Base-by-base conservation (phyloP, 2,113 vertebrate genomes). In the Phalacrocorax pelagicus region DNA sequence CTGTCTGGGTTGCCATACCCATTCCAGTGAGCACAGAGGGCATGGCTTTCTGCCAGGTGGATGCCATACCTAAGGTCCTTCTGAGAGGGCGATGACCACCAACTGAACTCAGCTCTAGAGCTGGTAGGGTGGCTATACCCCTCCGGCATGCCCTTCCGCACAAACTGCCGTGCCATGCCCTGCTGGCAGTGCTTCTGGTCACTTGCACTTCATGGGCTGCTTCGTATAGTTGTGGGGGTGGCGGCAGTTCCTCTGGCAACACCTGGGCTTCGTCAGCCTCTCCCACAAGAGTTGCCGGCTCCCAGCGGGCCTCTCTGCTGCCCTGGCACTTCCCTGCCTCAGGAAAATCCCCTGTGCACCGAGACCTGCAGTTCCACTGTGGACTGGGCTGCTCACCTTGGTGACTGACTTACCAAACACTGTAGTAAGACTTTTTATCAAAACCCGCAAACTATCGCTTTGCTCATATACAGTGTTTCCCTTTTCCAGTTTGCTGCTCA, bases 271-370 rank as follows among this genome's bases (percentile, higher is more conserved):
- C 3, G 2, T 14, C n/a, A 42, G 21, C 3, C 19, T 15, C 40
- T 55, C 27, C 54, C 2, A 2, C 4, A 3, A 85, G 12, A 40
- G 40, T 23, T 4, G 10, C 22, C 4, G 7, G 30, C 67, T 49
- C 19, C 4, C 0, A 20, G 17, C 2, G 1, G 30, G 26, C 54
- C 16, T 47, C 36, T 30, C 74, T 5, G 0, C 21, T 58, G 20
- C 20, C 55, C 32, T 32, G 20, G 23, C 2, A 10, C 36, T 47
- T 46, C 15, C 34, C 49, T 58, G 22, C 22, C n/a, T 21, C n/a
- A 26, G 44, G 30, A 75, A 75, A 75, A 52, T 5, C 7, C 12
- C 8, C 29, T 21, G 3, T 34, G 29, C 0, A 2, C 18, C 11
- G 17, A 14, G 1, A 17, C 24, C 42, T 67, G 66, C 47, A 5